These are phyloP conservation scores for Omphaloscelis lunosa DNA, from an alignment of 2,888 invertebrate species.

Conservation along the genomic window DNA sequence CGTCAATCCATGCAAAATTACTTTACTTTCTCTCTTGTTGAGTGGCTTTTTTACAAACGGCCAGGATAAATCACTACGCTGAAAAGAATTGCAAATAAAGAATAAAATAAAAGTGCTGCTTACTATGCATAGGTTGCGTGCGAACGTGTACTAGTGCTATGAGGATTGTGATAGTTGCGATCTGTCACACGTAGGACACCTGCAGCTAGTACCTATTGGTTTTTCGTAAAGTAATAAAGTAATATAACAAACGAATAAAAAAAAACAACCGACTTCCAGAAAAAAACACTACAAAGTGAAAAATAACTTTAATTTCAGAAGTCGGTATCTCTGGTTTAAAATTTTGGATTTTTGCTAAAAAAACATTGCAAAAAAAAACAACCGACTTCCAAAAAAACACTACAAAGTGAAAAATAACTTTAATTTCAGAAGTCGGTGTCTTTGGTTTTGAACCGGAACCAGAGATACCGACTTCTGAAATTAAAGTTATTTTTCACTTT, in stretches of 20 bases:
- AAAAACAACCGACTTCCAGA: no score
- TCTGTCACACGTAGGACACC: slow-evolving; percentile 10
- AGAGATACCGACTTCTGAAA: no score
- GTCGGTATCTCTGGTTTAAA: no score
- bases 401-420: no score
- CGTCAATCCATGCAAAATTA: not conserved
- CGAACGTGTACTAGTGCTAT: slow-evolving; percentile 28
- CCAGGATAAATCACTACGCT: slow-evolving; percentile 33
- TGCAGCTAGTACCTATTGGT: not conserved
- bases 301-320: no score
- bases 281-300: no score
- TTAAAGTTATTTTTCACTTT: no score
- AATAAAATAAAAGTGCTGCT: slow-evolving; percentile 38
- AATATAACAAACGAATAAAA: not conserved
- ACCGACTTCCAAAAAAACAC: no score
- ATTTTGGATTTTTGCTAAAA: not conserved
- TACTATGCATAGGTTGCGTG: slow-evolving; percentile 52
- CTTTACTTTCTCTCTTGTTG: not conserved
- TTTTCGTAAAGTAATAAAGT: not conserved
- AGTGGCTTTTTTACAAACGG: slow-evolving; percentile 22
- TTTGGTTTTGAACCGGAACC: no score
- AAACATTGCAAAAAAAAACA: no score
- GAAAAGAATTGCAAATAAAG: slow-evolving; percentile 39
- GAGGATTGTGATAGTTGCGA: slow-evolving; percentile 28
- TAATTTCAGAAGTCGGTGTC: no score